Evolutionary conservation across 2,797 vertebrate species (phyloP), one percentile per base, ranked within the genome.

Genomic region (Sebastes glaucus): DNA sequence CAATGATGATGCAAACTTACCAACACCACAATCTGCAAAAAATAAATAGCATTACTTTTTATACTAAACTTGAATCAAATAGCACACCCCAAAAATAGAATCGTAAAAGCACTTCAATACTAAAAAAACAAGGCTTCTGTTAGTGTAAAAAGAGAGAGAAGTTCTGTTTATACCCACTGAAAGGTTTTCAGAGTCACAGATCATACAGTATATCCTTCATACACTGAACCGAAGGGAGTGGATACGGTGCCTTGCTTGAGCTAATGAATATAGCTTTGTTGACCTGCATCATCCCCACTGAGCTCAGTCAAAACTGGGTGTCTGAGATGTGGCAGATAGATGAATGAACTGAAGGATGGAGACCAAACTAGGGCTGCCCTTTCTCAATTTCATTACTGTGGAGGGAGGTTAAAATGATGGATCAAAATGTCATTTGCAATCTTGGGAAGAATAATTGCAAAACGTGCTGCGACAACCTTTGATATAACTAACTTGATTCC

Each of bases 371-470:
- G 16, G 11, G 69, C 20, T 76, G 66, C 55, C 80, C 69, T 78
- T 81, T 81, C 74, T 77, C 20, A 56, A 33, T 60, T 75, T 82
- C 53, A 78, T 82, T 77, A 73, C 63, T 66, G 11, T 20, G 14
- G 16, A 11, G 7, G 30, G 56, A 23, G 2, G 42, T 73, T 81
- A 55, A 56, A 74, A 69, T 78, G 65, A 35, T 46, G 33, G 30
- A 78, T 76, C 59, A 79, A 86, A 89, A 89, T 84, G 68, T 57
- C 35, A 86, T 81, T 83, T 77, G 72, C n/a, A 67, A 33, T 76
- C 71, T 68, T n/a, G 25, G 66, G 30, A 52, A 38, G 68, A 82
- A 38, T 61, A 60, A 83, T 68, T 69, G 27, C 55, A 56, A 71
- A 82, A 46, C 6, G 5, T 61, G 65, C 46, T 4, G 18, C 5